These are phyloP conservation scores for Lycocerus yunnanus DNA, from an alignment of 2,888 invertebrate species.

Conservation along the genomic window DNA sequence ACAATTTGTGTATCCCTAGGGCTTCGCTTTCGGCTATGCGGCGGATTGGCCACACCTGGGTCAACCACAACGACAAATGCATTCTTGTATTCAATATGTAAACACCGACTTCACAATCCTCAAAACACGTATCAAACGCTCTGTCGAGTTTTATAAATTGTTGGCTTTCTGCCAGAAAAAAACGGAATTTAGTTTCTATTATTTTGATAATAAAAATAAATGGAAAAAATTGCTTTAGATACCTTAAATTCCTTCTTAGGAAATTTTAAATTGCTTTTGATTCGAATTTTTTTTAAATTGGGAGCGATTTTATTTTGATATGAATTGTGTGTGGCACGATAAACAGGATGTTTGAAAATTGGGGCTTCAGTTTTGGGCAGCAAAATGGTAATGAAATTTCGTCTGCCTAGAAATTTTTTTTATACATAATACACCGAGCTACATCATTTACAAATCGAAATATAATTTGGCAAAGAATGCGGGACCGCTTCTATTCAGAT, in stretches of 20 bases:
- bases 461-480: not conserved
- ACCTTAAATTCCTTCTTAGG: not conserved
- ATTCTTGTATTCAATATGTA: conserved; percentile 29
- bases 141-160: conserved; percentile 11
- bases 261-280: not conserved
- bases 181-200: not conserved
- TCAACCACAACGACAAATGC: conserved; percentile 29
- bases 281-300: not conserved
- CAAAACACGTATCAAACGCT: conserved; percentile 8
- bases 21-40: conserved; percentile 25
- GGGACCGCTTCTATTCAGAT: not conserved
- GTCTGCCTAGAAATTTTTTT: not conserved
- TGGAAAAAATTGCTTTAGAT: conserved; percentile 5
- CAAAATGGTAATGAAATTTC: not conserved
- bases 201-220: conserved; percentile 7
- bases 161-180: conserved; percentile 7
- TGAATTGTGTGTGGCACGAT: not conserved
- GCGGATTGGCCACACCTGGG: conserved; percentile 28
- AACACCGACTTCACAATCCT: conserved; percentile 5
- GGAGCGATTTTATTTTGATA: not conserved
- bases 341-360: not conserved
- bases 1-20: conserved; percentile 30
- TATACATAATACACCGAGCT: not conserved
- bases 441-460: not conserved
- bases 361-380: not conserved